Conservation (phyloP, 2,888 invertebrate species). For the Acanthacorydalis orientalis region DNA sequence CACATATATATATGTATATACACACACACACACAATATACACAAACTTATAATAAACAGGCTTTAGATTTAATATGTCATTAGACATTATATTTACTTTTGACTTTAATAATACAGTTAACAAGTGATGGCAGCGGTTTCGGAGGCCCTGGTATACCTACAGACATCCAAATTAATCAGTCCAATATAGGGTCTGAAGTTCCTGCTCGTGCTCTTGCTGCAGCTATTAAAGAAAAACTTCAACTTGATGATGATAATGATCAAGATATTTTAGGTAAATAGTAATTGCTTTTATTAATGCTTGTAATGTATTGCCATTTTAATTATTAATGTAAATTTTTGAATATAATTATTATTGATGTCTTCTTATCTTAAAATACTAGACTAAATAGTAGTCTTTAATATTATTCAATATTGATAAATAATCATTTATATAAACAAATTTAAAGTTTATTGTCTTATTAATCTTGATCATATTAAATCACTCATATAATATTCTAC, state of each 20-base stretch:
- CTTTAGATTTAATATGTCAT: background rate
- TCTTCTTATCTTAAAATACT: too few species aligned
- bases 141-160: constrained; percentile 10
- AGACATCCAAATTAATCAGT: background rate
- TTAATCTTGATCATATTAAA: background rate
- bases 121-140: constrained; percentile 5
- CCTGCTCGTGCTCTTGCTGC: constrained; percentile 41
- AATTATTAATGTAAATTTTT: background rate
- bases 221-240: constrained; percentile 60
- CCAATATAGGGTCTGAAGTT: constrained; percentile 8
- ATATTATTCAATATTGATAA: background rate
- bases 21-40: too few species aligned
- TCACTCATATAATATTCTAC: too few species aligned
- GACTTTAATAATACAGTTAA: background rate
- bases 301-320: background rate
- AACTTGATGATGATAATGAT: constrained; percentile 62
- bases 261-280: constrained; percentile 58
- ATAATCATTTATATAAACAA: too few species aligned
- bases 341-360: too few species aligned
- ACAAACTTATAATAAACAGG: too few species aligned
- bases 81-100: too few species aligned
- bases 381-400: too few species aligned
- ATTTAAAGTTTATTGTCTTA: too few species aligned
- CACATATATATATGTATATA: too few species aligned
- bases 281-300: background rate